phyloP scores from a whole-genome alignment of 2,113 vertebrate genomes.

The Pelecanoides urinatrix region DNA sequence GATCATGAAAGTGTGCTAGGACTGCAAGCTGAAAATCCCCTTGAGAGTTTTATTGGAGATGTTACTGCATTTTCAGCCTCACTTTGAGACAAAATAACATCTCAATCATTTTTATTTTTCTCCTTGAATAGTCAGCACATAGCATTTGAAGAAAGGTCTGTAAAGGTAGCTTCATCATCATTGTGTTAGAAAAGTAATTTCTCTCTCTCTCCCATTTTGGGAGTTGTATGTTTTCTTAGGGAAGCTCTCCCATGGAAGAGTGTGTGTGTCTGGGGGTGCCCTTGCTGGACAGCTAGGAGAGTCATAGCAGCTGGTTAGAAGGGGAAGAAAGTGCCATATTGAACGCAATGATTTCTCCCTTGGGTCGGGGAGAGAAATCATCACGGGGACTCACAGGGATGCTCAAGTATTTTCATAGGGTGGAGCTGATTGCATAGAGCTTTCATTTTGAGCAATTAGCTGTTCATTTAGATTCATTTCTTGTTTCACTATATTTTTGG shows the following conservation, averaged over 20 bases:
- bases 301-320: not conserved
- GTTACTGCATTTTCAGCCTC: constrained; percentile 11
- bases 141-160: not conserved
- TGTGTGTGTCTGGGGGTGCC: no score
- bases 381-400: not conserved
- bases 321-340: not conserved
- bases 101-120: constrained; percentile 30
- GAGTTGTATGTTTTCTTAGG: not conserved
- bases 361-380: not conserved
- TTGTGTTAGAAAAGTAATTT: not conserved
- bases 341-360: not conserved
- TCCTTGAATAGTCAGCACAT: not conserved
- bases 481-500: not conserved
- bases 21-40: constrained; percentile 11
- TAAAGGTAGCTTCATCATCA: not conserved
- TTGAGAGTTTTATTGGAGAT: not conserved
- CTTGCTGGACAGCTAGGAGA: not conserved
- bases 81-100: constrained; percentile 30
- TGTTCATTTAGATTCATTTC: not conserved
- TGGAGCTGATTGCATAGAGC: not conserved
- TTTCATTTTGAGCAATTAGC: not conserved
- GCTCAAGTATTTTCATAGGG: not conserved
- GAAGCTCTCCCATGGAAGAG: not conserved
- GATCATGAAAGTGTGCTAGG: not conserved
- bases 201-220: not conserved